These are phyloP conservation scores for Brachionus rotundiformis DNA, from an alignment of 1,140 invertebrate genomes.

Conservation along the genomic window DNA sequence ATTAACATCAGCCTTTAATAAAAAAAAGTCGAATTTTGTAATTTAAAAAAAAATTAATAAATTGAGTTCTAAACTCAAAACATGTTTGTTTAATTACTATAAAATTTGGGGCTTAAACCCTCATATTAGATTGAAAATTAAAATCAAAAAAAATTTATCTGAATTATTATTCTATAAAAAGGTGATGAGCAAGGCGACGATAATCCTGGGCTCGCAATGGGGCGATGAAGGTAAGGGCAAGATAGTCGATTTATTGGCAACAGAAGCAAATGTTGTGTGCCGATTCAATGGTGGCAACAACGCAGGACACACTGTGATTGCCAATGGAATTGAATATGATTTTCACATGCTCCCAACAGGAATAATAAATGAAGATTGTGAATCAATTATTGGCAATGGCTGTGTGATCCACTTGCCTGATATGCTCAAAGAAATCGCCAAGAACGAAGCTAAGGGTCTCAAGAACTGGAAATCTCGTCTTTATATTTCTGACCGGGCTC, in stretches of 20 bases:
- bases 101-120: constrained; percentile 1
- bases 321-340: constrained; percentile 86
- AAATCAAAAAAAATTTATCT: background rate
- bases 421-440: constrained; percentile 87
- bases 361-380: constrained; percentile 71
- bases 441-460: constrained; percentile 87
- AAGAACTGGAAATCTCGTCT: constrained; percentile 79
- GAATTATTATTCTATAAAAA: background rate
- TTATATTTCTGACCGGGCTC: constrained; percentile 90
- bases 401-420: constrained; percentile 94
- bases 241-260: constrained; percentile 94
- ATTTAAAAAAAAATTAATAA: constrained; percentile 4
- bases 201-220: constrained; percentile 97
- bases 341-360: constrained; percentile 97
- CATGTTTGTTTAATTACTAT: background rate
- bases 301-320: constrained; percentile 97
- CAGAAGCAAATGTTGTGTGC: constrained; percentile 81
- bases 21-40: background rate
- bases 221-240: constrained; percentile 99
- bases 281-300: constrained; percentile 97
- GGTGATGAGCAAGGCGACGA: constrained; percentile 58
- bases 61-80: constrained; percentile 32
- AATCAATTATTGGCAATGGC: constrained; percentile 95
- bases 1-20: constrained; percentile 6
- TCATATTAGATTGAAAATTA: constrained; percentile 23